phyloP scores from a whole-genome alignment of 1,140 invertebrate species.

The Drosophila grimshawi region DNA sequence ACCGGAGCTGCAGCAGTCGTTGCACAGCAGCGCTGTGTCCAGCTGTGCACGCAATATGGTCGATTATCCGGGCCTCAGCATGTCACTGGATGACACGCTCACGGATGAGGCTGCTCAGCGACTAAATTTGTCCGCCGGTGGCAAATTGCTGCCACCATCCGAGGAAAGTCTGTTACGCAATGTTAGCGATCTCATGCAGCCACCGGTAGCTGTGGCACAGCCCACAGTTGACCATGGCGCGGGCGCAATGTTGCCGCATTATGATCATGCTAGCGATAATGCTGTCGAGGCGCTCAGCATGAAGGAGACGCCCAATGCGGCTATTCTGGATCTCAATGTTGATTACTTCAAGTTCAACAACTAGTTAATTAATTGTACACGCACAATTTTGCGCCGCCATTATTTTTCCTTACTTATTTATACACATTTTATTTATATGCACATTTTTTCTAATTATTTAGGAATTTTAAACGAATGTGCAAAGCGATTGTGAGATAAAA shows the following conservation, averaged over 20 bases:
- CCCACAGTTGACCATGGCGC: constrained; percentile 49
- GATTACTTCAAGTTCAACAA: constrained; percentile 83
- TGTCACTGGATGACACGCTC: constrained; percentile 78
- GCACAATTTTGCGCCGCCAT: background rate
- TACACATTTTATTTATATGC: constrained; percentile 3
- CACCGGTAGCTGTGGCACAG: constrained; percentile 57
- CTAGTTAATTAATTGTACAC: constrained; percentile 25
- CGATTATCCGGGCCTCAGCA: constrained; percentile 74
- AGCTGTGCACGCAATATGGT: constrained; percentile 57
- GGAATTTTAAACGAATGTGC: constrained; percentile 13
- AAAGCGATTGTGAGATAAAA: constrained; percentile 13
- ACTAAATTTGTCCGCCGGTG: constrained; percentile 76
- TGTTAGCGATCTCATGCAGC: constrained; percentile 77
- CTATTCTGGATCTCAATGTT: constrained; percentile 74
- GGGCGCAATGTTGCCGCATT: constrained; percentile 54
- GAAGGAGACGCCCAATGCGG: constrained; percentile 65
- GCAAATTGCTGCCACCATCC: constrained; percentile 76
- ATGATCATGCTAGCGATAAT: constrained; percentile 82
- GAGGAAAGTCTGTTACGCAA: constrained; percentile 78
- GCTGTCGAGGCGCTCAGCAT: constrained; percentile 80
- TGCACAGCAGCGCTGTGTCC: constrained; percentile 20
- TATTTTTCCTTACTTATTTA: constrained; percentile 4
- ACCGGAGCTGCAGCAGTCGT: constrained; percentile 45
- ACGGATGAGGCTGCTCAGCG: constrained; percentile 82
- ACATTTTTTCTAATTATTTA: background rate